Evolutionary conservation across 2,797 vertebrate species (phyloP).

Genomic region (Emys orbicularis): DNA sequence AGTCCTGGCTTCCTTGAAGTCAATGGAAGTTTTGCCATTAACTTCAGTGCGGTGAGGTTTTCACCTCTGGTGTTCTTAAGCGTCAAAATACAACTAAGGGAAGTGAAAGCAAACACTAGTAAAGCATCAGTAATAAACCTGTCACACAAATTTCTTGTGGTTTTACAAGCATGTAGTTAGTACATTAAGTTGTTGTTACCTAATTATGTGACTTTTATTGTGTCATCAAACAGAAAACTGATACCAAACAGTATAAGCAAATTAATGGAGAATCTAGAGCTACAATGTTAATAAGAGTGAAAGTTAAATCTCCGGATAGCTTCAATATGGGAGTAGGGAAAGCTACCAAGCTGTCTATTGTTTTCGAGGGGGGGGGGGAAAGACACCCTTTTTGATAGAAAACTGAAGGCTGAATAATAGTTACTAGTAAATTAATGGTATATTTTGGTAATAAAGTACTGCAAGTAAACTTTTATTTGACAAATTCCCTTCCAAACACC

Average conservation of each 20-base stretch:
- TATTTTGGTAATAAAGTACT: neutral
- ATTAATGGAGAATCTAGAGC: constrained; percentile 5
- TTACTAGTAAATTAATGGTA: neutral
- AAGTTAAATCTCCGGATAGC: neutral
- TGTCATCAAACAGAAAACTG: constrained; percentile 61
- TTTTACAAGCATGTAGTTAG: constrained; percentile 66
- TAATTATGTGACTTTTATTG: constrained; percentile 70
- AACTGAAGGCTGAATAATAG: neutral
- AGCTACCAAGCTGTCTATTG: neutral
- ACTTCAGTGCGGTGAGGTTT: constrained; percentile 8
- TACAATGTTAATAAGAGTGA: neutral
- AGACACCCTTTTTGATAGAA: neutral
- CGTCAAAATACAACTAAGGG: constrained; percentile 38
- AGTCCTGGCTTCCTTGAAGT: constrained; percentile 39
- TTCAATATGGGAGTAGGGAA: neutral
- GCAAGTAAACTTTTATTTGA: neutral
- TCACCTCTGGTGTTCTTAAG: constrained; percentile 16
- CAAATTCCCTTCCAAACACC: neutral
- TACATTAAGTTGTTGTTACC: constrained; percentile 67
- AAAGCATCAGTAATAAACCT: constrained; percentile 69
- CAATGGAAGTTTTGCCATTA: constrained; percentile 9
- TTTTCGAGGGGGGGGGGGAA: neutral
- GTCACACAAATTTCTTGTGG: constrained; percentile 60
- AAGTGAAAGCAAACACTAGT: constrained; percentile 45
- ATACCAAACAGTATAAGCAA: constrained; percentile 31